These are phyloP conservation scores for Chrysolina americana DNA, from an alignment of 2,888 invertebrate species.

Conservation along the genomic window DNA sequence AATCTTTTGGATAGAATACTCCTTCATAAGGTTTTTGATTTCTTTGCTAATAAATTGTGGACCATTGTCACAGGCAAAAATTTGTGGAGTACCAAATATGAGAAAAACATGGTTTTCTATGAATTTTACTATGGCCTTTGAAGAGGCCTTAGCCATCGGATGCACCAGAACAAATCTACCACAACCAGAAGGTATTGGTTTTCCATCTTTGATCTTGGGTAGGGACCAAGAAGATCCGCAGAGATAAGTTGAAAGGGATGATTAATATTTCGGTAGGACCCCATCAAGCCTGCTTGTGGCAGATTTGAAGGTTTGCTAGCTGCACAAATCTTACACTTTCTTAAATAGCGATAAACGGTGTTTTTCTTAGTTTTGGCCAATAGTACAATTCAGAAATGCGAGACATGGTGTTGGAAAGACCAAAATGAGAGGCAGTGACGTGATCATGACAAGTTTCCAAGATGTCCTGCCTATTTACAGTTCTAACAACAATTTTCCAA, in stretches of 20 bases:
- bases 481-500: conserved; percentile 52
- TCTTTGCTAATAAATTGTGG: not conserved
- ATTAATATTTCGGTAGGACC: no score
- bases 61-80: no score
- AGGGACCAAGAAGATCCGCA: no score
- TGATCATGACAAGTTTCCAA: conserved; percentile 44
- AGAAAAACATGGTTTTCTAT: conserved; percentile 28
- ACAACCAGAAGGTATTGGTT: conserved; percentile 43
- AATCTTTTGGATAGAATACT: conserved; percentile 83
- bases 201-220: no score
- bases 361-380: conserved; percentile 34
- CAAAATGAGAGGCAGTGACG: conserved; percentile 43
- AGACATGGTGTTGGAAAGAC: conserved; percentile 44
- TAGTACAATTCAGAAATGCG: conserved; percentile 48
- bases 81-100: no score
- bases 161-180: conserved; percentile 38
- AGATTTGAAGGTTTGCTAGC: conserved; percentile 41
- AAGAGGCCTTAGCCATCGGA: conserved; percentile 28
- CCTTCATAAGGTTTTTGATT: conserved; percentile 1
- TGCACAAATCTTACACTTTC: conserved; percentile 42
- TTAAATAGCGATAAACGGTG: conserved; percentile 37
- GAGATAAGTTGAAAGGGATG: no score
- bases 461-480: conserved; percentile 34
- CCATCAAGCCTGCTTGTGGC: no score
- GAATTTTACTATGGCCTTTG: conserved; percentile 23